A percentile compares a stretch with the other conserved stretches of the same genome.
These are phyloP conservation scores for Dasyprocta punctata DNA, from an alignment of 2,113 vertebrate genomes.

Conservation along the genomic window DNA sequence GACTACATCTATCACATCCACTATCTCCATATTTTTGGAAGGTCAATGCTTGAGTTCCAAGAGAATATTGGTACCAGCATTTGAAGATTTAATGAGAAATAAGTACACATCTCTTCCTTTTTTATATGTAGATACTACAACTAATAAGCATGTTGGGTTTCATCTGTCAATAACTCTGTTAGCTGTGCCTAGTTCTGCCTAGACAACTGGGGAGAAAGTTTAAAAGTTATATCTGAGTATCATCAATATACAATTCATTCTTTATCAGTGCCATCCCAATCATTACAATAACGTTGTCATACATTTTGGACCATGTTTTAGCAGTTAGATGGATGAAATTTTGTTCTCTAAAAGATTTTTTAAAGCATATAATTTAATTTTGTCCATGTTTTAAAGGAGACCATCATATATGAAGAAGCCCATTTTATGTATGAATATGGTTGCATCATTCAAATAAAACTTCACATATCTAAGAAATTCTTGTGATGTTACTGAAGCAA, in stretches of 20 bases:
- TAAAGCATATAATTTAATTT: neutral
- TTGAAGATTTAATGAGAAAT: neutral
- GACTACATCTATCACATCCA: neutral
- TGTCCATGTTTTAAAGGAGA: neutral
- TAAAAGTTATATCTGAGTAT: neutral
- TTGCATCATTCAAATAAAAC: conserved; percentile 20
- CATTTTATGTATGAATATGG: neutral
- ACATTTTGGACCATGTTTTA: neutral
- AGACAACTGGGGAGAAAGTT: neutral
- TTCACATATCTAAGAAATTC: neutral
- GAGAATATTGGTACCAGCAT: neutral
- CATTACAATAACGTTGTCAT: neutral
- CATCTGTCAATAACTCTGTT: neutral
- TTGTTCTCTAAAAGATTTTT: conserved; percentile 11
- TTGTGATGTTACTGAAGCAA: neutral
- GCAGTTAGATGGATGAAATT: neutral
- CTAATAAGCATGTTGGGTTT: neutral
- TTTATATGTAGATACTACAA: neutral
- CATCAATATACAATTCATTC: neutral
- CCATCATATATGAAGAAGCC: neutral
- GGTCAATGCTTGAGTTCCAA: neutral
- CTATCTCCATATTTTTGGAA: neutral
- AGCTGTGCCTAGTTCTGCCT: neutral
- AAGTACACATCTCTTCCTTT: neutral
- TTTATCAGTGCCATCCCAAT: neutral